Evolutionary conservation across 2,113 vertebrate species (phyloP).

Genomic region (Podarcis cretensis): DNA sequence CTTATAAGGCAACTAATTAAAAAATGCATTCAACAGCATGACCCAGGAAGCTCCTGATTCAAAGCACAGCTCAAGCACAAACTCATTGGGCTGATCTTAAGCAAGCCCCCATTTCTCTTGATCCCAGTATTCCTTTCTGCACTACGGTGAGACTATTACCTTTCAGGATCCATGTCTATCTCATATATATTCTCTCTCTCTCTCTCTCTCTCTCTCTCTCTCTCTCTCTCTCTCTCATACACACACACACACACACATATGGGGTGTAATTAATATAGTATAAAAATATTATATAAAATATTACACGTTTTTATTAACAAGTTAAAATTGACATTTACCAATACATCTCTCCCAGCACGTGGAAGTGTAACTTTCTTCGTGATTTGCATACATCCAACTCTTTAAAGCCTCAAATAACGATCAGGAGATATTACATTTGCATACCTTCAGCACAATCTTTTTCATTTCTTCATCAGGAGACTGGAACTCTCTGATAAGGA

Average conservation of each 20-base stretch:
- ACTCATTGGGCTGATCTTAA: not conserved
- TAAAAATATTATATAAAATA: too few species aligned
- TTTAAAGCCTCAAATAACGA: not conserved
- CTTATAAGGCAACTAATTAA: not conserved
- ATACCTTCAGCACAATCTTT: constrained; percentile 97
- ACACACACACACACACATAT: too few species aligned
- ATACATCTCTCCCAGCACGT: not conserved
- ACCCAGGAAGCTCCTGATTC: not conserved
- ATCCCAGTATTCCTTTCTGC: not conserved
- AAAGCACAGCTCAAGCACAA: not conserved
- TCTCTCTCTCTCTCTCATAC: too few species aligned
- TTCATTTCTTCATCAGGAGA: constrained; percentile 99
- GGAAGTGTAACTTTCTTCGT: not conserved
- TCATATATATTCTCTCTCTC: too few species aligned
- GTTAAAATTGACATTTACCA: too few species aligned
- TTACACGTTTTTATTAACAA: not conserved
- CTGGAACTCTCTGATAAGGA: constrained; percentile 99
- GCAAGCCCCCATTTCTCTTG: not conserved
- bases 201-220: too few species aligned
- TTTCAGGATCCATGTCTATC: not conserved
- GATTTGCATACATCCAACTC: not conserved
- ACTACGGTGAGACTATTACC: not conserved
- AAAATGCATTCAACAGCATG: not conserved
- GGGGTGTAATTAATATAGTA: too few species aligned
- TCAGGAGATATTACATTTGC: not conserved